Conservation (phyloP, 2,797 vertebrate genomes). For the Protonibea diacanthus region DNA sequence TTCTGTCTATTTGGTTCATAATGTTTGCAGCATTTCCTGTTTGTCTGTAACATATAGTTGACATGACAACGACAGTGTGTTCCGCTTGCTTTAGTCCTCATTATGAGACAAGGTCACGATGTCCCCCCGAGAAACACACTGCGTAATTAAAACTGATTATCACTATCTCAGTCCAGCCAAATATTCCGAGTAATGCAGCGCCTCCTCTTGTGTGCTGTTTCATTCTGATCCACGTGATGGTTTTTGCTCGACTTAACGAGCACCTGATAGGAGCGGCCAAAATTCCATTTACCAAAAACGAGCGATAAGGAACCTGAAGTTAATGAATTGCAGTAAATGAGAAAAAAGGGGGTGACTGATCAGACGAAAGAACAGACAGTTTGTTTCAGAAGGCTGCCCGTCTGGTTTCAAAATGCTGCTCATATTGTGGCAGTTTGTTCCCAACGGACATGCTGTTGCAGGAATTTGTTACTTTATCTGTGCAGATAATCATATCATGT, state of each 20-base stretch:
- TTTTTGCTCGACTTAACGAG: not conserved
- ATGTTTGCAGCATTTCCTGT: conserved; percentile 25
- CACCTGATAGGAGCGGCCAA: not conserved
- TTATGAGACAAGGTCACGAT: conserved; percentile 5
- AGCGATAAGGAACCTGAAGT: not conserved
- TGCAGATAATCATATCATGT: conserved; percentile 30
- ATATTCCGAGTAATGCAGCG: not conserved
- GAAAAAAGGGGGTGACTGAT: not conserved
- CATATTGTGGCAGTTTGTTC: conserved; percentile 6
- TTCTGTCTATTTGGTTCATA: conserved; percentile 8
- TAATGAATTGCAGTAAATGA: not conserved
- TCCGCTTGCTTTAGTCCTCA: conserved; percentile 15
- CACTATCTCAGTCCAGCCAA: conserved; percentile 2
- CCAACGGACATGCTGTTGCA: conserved; percentile 1
- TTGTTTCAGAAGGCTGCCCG: not conserved
- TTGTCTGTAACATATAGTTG: not conserved
- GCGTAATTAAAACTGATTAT: conserved; percentile 15
- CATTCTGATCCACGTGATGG: not conserved
- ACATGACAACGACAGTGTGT: not conserved
- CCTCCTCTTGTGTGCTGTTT: conserved; percentile 10
- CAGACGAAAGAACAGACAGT: conserved; percentile 28
- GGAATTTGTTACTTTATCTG: conserved; percentile 29
- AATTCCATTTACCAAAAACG: not conserved
- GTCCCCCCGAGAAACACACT: conserved; percentile 26
- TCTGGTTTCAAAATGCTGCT: conserved; percentile 5